Percentiles rank a stretch among this genome's conserved stretches.
Evolutionary conservation across 2,113 vertebrate species (phyloP).

Genomic region (Nasalis larvatus): DNA sequence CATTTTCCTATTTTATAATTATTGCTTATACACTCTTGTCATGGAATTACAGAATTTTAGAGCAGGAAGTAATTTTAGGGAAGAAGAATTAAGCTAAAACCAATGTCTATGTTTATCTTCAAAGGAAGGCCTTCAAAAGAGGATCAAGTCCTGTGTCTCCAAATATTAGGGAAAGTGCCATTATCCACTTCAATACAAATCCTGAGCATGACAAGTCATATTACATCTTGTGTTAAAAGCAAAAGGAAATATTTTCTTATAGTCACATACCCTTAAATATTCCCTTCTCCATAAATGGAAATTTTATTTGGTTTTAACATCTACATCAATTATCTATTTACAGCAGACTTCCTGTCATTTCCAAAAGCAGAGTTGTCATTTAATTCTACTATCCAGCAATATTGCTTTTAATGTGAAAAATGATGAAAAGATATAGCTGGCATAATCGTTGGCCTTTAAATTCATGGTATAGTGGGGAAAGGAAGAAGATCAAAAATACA

Average conservation of each 20-base stretch:
- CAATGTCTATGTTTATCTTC: conserved; percentile 17
- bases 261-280: background rate
- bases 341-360: background rate
- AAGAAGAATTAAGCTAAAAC: conserved; percentile 29
- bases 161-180: conserved; percentile 43
- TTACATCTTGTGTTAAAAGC: conserved; percentile 5
- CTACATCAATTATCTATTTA: background rate
- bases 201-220: background rate
- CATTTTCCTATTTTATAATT: background rate
- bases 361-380: background rate
- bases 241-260: conserved; percentile 25
- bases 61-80: background rate
- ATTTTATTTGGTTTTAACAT: background rate
- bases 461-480: background rate
- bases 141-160: background rate
- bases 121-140: conserved; percentile 22
- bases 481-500: background rate
- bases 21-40: background rate
- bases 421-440: background rate
- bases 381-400: background rate
- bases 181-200: conserved; percentile 25
- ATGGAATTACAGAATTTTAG: conserved; percentile 23
- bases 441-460: background rate
- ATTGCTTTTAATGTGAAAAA: conserved; percentile 22
- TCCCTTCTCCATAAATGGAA: background rate